phyloP scores from a whole-genome alignment of 2,888 invertebrate species.

The Calliphora vomitoria region DNA sequence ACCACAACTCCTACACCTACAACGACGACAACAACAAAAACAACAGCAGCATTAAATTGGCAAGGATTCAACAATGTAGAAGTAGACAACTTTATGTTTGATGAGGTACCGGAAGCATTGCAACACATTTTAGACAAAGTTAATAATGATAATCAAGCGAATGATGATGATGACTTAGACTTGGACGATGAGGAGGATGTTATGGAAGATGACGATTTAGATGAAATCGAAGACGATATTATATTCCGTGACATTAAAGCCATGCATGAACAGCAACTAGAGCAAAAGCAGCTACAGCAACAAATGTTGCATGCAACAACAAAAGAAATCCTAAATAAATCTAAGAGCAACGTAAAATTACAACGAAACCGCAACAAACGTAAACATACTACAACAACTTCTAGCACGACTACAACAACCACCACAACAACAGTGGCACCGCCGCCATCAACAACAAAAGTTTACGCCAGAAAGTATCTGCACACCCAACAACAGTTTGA shows the following conservation, averaged over 20 bases:
- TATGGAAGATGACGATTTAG: slow-evolving; percentile 78
- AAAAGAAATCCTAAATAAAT: slow-evolving; percentile 44
- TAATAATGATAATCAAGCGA: slow-evolving; percentile 49
- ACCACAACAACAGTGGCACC: slow-evolving; percentile 61
- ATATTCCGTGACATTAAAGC: slow-evolving; percentile 79
- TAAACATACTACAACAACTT: slow-evolving; percentile 47
- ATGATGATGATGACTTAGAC: slow-evolving; percentile 20
- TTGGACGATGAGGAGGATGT: slow-evolving; percentile 38
- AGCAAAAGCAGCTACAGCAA: slow-evolving; percentile 36
- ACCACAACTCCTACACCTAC: slow-evolving; percentile 47
- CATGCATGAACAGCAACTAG: slow-evolving; percentile 65
- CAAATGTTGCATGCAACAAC: slow-evolving; percentile 16
- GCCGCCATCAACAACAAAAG: slow-evolving; percentile 65
- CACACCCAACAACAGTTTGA: slow-evolving; percentile 21
- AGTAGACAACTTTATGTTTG: slow-evolving; percentile 47
- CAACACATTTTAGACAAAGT: slow-evolving; percentile 70
- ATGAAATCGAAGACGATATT: slow-evolving; percentile 76
- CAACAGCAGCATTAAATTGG: slow-evolving; percentile 62
- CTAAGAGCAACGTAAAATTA: slow-evolving; percentile 59
- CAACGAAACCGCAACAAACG: slow-evolving; percentile 73
- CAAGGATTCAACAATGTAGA: slow-evolving; percentile 62
- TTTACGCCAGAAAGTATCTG: slow-evolving; percentile 35
- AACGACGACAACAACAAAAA: slow-evolving; percentile 39
- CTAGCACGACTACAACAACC: slow-evolving; percentile 59
- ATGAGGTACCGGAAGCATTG: slow-evolving; percentile 57